A percentile compares a stretch with the other conserved stretches of the same genome.
phyloP scores from a whole-genome alignment of 2,888 invertebrate species.

The Nephrocerus scutellatus region DNA sequence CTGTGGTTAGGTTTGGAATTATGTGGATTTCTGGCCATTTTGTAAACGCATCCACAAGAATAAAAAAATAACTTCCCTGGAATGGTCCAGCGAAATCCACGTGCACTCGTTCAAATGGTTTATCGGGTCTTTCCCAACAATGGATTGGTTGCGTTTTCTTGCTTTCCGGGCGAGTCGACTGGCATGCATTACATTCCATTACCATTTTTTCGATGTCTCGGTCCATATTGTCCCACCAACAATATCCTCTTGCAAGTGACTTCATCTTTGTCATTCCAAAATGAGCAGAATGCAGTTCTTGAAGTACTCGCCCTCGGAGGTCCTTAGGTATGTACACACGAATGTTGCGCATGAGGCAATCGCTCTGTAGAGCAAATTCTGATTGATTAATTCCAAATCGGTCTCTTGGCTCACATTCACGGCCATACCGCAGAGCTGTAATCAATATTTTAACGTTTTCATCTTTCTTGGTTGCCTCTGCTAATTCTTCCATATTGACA shows the following conservation, averaged over 20 bases:
- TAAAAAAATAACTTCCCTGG: constrained; percentile 7
- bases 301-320: constrained; percentile 11
- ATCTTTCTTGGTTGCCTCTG: constrained; percentile 6
- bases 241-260: constrained; percentile 17
- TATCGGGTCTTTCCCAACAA: neutral
- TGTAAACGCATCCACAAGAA: constrained; percentile 15
- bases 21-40: constrained; percentile 22
- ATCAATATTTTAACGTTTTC: constrained; percentile 9
- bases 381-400: constrained; percentile 15
- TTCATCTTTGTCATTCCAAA: constrained; percentile 14
- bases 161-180: neutral
- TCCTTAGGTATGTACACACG: constrained; percentile 15
- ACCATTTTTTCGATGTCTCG: constrained; percentile 1
- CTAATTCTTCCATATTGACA: constrained; percentile 13
- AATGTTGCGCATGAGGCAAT: constrained; percentile 19
- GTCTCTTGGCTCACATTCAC: constrained; percentile 7
- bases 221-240: constrained; percentile 17
- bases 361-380: constrained; percentile 19
- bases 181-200: constrained; percentile 17
- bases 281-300: constrained; percentile 14
- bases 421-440: constrained; percentile 12
- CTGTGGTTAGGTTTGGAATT: constrained; percentile 9
- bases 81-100: constrained; percentile 12
- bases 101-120: constrained; percentile 19
- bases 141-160: neutral